Base-by-base conservation (phyloP, 2,888 invertebrate species). In the Ormyrus thymus region DNA sequence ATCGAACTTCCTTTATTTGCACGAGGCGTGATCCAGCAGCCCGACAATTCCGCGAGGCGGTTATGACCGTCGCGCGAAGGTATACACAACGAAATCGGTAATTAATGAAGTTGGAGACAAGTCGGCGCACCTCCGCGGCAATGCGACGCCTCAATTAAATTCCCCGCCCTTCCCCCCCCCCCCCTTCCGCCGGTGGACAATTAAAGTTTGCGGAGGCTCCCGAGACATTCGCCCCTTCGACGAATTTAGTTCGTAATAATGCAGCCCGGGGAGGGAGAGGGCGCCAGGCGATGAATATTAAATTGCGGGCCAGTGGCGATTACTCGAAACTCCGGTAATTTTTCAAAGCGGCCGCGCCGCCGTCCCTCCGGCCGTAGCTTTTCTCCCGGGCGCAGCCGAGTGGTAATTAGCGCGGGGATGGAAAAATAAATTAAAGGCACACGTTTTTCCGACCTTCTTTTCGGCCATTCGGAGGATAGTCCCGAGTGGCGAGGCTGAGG, bases 391-490 rank as follows among this genome's bases (percentile, higher is more conserved):
- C 29, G 29, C 56, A 7, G 11, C 45, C 55, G 48, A 48, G 29
- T 0, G 29, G 56, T 69, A 69, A 69, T 69, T 69, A 69, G 56
- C 46, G 56, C 56, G 46, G 45, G 29, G n/a, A 46, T 56, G 46
- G 29, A 56, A 69, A 68, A 68, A 68, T 68, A 69, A 56, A 69
- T 56, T 69, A 69, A 15, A 45, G 13, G 15, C 29, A 4, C 4
- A 0, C 29, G n/a, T 56, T 8, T 56, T 56, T 55, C 45, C 46
- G 9, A 10, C 6, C 11, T 61, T 61, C n/a, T n/a, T 61, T 61
- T 45, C 45, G 29, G 29, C 4, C 29, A 1, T 29, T 29, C 29
- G 29, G 29, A 15, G 29, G 58, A 8, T 58, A 5, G 58, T 6
- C 29, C n/a, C 29, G 0, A 58, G 58, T 29, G 29, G 9, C n/a